These are phyloP conservation scores for Halcyon senegalensis DNA, from an alignment of 2,113 vertebrate species.

Conservation along the genomic window DNA sequence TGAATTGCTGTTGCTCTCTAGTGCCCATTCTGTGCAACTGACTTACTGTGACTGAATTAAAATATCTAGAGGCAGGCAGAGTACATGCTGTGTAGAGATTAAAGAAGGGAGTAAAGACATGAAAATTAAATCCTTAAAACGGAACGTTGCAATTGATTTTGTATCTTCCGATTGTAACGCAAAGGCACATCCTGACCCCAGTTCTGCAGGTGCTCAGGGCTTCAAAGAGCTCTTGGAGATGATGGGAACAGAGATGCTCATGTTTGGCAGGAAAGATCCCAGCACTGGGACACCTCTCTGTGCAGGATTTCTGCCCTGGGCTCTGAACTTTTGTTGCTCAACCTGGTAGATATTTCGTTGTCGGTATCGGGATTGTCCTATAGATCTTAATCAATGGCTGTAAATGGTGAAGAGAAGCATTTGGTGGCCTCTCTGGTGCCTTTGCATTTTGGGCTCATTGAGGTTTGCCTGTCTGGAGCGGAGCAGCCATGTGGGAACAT, in stretches of 20 bases:
- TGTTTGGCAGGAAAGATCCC: not conserved
- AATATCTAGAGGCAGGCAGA: conserved; percentile 66
- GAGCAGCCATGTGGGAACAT: not conserved
- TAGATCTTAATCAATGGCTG: not conserved
- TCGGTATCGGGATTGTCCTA: not conserved
- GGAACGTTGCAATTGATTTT: conserved; percentile 49
- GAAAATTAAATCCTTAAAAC: conserved; percentile 64
- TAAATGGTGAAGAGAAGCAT: not conserved
- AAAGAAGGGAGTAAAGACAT: conserved; percentile 61
- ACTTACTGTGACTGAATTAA: conserved; percentile 67
- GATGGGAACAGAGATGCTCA: not conserved
- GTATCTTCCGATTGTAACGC: not conserved
- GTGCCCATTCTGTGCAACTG: conserved; percentile 64
- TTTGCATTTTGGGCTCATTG: not conserved
- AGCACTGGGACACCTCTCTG: not conserved
- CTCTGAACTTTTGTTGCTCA: not conserved
- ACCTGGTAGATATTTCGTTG: not conserved
- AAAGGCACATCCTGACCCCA: not conserved
- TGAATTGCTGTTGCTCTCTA: conserved; percentile 68
- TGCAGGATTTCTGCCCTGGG: not conserved
- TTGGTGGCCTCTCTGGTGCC: not conserved
- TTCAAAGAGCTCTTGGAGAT: not conserved
- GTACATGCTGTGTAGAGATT: conserved; percentile 66
- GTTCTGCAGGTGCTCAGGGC: conserved; percentile 2
- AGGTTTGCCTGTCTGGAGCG: not conserved